Evolutionary conservation across 2,797 vertebrate species (phyloP), one percentile per base, ranked within the genome.

Genomic region (Kryptolebias ocellatus): DNA sequence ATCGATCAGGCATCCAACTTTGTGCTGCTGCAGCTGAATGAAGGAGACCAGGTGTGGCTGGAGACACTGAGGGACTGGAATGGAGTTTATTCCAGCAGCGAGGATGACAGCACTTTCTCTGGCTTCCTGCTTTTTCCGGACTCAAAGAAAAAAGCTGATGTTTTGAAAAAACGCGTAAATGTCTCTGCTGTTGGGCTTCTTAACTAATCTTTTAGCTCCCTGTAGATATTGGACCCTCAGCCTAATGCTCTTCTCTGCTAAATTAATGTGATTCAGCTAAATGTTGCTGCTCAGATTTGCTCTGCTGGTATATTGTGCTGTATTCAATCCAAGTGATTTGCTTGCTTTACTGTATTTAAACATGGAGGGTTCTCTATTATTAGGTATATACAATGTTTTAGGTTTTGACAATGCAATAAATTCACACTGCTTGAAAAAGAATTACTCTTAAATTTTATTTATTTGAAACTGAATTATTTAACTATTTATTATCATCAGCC

Each of bases 21-120:
- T 2, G 91, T 93, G 0, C 78, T 99, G 76, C 85, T 98, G 76
- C 96, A 92, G 77, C 85, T 99, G 59, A 86, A 56, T 0, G 83
- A 64, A 0, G 96, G 96, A 0, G 97, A 99, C 81, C 95, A 96
- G 67, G 96, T 99, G 70, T 99, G 97, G 97, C 86, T 99, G 81
- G 97, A 99, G 86, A 96, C 95, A 0, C 91, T 95, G 0, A 92
- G 95, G 78, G 97, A 98, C 78, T 98, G 97, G 96, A 98, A 98
- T 5, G 97, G 97, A 0, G 72, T 99, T 54, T 98, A 97, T 5
- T 96, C 93, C 50, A 95, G 97, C 15, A 92, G 93, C 0, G 97
- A 99, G 74, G 97, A 99, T 0, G 96, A 98, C 84, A 98, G 96
- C 70, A 90, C 96, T 52, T 99, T 99, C 77, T 95, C 96, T 0